Base-by-base conservation (phyloP, 2,888 invertebrate genomes). In the Philereme transversata region DNA sequence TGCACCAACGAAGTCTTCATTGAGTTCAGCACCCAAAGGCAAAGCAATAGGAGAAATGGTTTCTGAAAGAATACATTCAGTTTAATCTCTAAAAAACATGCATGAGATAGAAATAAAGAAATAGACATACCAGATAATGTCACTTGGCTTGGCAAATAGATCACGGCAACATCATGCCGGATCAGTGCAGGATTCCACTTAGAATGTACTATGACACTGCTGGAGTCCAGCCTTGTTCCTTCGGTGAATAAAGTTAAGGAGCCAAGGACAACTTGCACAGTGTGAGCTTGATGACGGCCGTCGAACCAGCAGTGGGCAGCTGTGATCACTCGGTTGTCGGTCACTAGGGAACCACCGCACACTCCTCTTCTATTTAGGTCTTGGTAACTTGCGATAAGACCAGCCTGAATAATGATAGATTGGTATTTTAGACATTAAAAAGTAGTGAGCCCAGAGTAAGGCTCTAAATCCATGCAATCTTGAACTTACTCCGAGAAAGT, bases 261-360 rank as follows among this genome's bases (percentile, higher is more conserved):
- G 6, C 84, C 84, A 3, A 83, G 77, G 4, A 82, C 77, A 1
- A 82, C 77, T 2, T 68, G 73, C 50, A 80, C 61, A 5, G 58
- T 59, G 59, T 68, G 70, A 0, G 72, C 83, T 35, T 76, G 78
- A 68, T 74, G 66, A 0, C 4, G 4, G 0, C 84, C 84, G 44
- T 83, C 83, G 36, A 49, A 70, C 81, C 82, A 78, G 65, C 78
- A 79, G 53, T 78, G 78, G 38, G 78, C 78, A 7, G 79, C 78
- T 4, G 78, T 76, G 0, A 77, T 7, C 5, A 79, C 59, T 33
- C 70, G 58, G 33, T 51, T 62, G 4, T 50, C 0, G 4, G 47
- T 68, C 8, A 85, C 41, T 5, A 85, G 69, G 4, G 76, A 71
- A 7, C 72, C 82, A 2, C 84, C 83, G 60, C 85, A 85, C 3